phyloP scores from a whole-genome alignment of 2,888 invertebrate genomes.

The Lydus trimaculatus region DNA sequence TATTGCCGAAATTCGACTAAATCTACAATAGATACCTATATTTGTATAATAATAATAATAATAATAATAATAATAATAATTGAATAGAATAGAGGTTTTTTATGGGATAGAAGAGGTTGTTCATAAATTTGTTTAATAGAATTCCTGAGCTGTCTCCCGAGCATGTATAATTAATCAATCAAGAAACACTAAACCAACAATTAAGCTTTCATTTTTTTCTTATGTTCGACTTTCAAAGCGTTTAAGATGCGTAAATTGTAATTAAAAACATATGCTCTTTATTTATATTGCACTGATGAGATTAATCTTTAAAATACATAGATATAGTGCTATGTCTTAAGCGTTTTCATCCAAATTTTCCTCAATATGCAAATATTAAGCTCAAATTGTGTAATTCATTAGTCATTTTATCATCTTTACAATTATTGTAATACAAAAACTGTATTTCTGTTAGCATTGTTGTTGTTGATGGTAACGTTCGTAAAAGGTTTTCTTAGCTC shows the following conservation, averaged over 20 bases:
- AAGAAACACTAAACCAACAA: slow-evolving; percentile 42
- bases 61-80: no score
- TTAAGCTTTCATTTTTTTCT: slow-evolving; percentile 45
- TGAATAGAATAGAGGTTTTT: no score
- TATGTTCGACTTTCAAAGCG: slow-evolving; percentile 33
- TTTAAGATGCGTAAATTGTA: slow-evolving; percentile 40
- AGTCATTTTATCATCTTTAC: no score
- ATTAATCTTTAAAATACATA: slow-evolving; percentile 9
- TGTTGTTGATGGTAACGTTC: no score
- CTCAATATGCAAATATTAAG: no score
- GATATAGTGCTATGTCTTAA: neutral
- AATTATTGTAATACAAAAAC: no score
- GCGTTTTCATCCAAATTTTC: no score
- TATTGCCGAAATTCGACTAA: slow-evolving; percentile 5
- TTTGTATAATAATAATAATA: slow-evolving; percentile 8
- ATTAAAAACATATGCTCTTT: slow-evolving; percentile 38
- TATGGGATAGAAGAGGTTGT: no score
- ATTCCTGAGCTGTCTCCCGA: slow-evolving; percentile 42
- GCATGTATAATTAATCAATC: slow-evolving; percentile 51
- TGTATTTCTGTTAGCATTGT: no score
- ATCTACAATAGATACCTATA: neutral
- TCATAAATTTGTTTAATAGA: slow-evolving; percentile 41
- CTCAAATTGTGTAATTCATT: no score
- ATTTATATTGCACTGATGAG: slow-evolving; percentile 24
- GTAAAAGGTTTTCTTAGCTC: no score